Evolutionary conservation across 2,888 invertebrate species (phyloP).

Genomic region (Xestia rhomboidea): DNA sequence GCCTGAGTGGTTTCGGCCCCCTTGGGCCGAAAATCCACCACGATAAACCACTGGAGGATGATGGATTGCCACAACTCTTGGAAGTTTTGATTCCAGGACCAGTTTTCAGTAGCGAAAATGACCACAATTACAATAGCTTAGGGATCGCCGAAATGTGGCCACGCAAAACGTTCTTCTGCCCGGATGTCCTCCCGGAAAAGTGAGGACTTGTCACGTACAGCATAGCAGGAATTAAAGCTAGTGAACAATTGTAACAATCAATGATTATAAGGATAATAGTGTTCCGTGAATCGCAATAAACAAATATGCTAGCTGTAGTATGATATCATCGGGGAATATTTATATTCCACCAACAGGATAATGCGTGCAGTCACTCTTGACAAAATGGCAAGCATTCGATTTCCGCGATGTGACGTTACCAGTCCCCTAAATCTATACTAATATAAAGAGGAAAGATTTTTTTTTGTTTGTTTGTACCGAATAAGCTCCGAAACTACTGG

Average conservation of each 20-base stretch:
- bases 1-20: background rate
- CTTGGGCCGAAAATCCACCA: background rate
- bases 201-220: background rate
- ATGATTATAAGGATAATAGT: constrained; percentile 4
- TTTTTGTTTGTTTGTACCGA: too few species aligned
- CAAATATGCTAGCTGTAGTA: background rate
- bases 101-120: background rate
- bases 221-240: background rate
- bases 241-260: background rate
- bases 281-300: background rate
- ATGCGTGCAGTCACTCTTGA: background rate
- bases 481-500: too few species aligned
- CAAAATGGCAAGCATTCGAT: background rate
- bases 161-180: background rate
- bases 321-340: background rate
- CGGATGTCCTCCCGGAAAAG: background rate
- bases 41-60: background rate
- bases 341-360: background rate
- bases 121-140: background rate
- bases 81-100: background rate
- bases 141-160: background rate
- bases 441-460: too few species aligned
- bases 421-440: background rate
- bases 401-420: background rate
- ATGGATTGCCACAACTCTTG: background rate